Evolutionary conservation across 2,888 invertebrate species (phyloP).

Genomic region (Psylliodes chrysocephalus): DNA sequence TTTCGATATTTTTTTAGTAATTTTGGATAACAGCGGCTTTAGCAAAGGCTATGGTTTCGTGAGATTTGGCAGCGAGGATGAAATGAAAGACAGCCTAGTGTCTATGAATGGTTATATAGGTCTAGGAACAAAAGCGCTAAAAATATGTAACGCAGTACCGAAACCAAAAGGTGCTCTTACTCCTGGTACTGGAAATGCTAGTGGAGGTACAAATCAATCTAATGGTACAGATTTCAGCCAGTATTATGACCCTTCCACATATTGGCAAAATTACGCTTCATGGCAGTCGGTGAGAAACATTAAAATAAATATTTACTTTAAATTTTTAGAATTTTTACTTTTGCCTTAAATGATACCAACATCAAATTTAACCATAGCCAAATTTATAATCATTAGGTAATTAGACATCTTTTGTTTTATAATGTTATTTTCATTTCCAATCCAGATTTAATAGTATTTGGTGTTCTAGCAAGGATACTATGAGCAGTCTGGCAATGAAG

Average conservation of each 20-base stretch:
- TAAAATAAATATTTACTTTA: too few relatives aligned
- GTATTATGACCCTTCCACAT: slow-evolving; percentile 85
- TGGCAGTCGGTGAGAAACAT: slow-evolving; percentile 68
- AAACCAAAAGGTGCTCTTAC: slow-evolving; percentile 75
- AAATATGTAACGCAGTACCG: slow-evolving; percentile 93
- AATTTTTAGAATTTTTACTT: too few relatives aligned
- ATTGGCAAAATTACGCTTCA: slow-evolving; percentile 88
- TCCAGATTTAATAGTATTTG: too few relatives aligned
- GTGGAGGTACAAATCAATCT: slow-evolving; percentile 58
- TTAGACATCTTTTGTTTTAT: too few relatives aligned
- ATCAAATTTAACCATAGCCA: too few relatives aligned
- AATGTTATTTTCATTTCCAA: too few relatives aligned
- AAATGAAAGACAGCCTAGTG: slow-evolving; percentile 90
- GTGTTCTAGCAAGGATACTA: slow-evolving; percentile 62
- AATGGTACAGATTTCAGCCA: slow-evolving; percentile 72
- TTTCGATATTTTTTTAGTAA: slow-evolving; percentile 72
- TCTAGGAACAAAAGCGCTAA: slow-evolving; percentile 86
- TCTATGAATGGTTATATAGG: slow-evolving; percentile 95
- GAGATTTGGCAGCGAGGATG: slow-evolving; percentile 91
- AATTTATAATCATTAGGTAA: too few relatives aligned
- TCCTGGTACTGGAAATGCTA: slow-evolving; percentile 57
- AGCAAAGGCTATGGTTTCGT: slow-evolving; percentile 98
- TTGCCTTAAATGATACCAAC: too few relatives aligned
- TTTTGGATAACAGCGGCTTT: slow-evolving; percentile 87
- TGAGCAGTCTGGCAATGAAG: slow-evolving; percentile 60